Evolutionary conservation across 1,140 invertebrate species (phyloP).

Genomic region (Drosophila tristis): DNA sequence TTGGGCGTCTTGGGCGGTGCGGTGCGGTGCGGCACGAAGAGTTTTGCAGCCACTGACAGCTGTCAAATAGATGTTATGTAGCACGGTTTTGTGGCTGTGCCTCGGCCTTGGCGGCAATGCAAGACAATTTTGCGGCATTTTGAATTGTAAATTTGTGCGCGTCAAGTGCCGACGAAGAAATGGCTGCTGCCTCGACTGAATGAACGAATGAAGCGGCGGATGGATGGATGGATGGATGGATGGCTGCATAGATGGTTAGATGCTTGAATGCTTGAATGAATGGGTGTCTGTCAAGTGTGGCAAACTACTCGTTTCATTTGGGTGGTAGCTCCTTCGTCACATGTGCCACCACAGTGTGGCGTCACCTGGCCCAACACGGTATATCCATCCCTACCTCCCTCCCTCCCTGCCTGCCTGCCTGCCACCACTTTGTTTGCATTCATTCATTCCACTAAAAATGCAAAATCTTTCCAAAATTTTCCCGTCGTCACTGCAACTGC

Average conservation of each 20-base stretch:
- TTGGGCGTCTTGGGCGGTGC: constrained; percentile 2
- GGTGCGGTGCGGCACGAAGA: constrained; percentile 49
- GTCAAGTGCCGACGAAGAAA: constrained; percentile 46
- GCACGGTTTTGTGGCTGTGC: constrained; percentile 11
- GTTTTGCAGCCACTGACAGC: constrained; percentile 53
- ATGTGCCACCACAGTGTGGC: constrained; percentile 39
- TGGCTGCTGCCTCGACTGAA: constrained; percentile 8
- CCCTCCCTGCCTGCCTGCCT: neutral
- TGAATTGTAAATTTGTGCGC: constrained; percentile 72
- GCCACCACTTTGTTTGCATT: constrained; percentile 37
- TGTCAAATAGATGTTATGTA: constrained; percentile 57
- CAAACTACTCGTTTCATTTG: constrained; percentile 40
- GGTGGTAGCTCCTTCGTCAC: constrained; percentile 32
- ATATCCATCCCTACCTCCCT: too few relatives aligned
- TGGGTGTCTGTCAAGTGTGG: constrained; percentile 53
- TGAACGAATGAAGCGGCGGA: constrained; percentile 26
- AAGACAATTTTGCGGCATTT: constrained; percentile 68
- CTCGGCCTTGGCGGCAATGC: constrained; percentile 25
- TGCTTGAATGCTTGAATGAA: constrained; percentile 2
- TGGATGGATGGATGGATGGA: constrained; percentile 9
- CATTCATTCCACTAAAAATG: constrained; percentile 62
- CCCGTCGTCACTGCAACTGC: constrained; percentile 53
- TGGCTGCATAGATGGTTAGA: neutral
- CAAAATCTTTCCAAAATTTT: constrained; percentile 62
- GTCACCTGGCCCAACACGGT: constrained; percentile 66